A percentile compares a stretch with the other conserved stretches of the same genome.
Evolutionary conservation across 2,113 vertebrate genomes (phyloP).

Genomic region (Pitta sordida): DNA sequence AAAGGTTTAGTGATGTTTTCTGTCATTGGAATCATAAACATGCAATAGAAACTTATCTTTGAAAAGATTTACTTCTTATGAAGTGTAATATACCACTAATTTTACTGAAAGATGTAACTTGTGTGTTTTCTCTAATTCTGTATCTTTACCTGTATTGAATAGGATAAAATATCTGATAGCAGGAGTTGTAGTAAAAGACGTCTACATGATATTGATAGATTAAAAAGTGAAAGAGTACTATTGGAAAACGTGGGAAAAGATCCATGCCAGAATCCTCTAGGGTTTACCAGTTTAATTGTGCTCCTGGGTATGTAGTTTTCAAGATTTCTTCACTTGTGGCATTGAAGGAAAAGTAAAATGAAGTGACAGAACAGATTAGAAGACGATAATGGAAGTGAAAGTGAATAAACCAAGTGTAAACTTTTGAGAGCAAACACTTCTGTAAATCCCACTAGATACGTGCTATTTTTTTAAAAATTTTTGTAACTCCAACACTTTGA

Average conservation of each 20-base stretch:
- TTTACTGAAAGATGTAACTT: background rate
- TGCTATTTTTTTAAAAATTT: background rate
- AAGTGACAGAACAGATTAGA: constrained; percentile 66
- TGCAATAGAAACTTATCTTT: constrained; percentile 8
- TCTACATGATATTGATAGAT: background rate
- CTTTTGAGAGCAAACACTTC: constrained; percentile 50
- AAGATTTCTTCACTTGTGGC: constrained; percentile 61
- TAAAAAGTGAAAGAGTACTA: constrained; percentile 4
- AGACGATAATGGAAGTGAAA: constrained; percentile 60
- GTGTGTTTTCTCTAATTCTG: background rate
- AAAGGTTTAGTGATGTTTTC: constrained; percentile 10
- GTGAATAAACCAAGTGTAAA: constrained; percentile 67
- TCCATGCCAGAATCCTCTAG: constrained; percentile 27
- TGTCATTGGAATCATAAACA: background rate
- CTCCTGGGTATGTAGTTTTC: constrained; percentile 41
- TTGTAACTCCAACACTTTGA: background rate
- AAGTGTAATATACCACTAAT: background rate
- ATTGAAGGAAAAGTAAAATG: constrained; percentile 68
- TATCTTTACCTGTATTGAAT: constrained; percentile 12
- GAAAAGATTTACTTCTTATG: constrained; percentile 12
- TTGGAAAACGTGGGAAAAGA: constrained; percentile 35
- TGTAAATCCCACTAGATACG: background rate
- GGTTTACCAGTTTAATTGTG: constrained; percentile 60
- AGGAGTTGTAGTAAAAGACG: background rate
- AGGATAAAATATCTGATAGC: constrained; percentile 9